Evolutionary conservation across 1,140 invertebrate genomes (phyloP), one percentile per base, ranked within the genome.

Genomic region (Cecropterus lyciades): DNA sequence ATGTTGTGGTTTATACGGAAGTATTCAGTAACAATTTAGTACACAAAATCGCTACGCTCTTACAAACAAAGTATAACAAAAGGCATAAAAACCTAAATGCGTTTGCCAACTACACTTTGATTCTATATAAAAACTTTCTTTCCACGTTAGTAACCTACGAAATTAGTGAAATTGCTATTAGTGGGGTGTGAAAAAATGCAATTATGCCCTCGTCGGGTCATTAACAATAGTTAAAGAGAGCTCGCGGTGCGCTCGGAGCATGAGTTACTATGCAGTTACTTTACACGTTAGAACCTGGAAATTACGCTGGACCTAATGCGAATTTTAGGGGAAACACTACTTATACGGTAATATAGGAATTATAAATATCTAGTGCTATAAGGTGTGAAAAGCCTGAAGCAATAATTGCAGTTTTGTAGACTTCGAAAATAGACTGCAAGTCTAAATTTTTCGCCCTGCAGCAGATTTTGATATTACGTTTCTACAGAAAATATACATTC

Each of bases 151-250:
- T 75, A 78, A 80, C 78, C 70, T 72, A 74, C 77, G 56, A 78
- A 88, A 88, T 86, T 86, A 85, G 81, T 85, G 82, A 73, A 86
- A 86, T 79, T 73, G 76, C 75, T 78, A 67, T 82, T 83, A 79
- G 83, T 77, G 79, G 73, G 77, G 80, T 80, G 81, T 79, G 79
- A 89, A 89, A 87, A 86, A 87, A 84, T 80, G 83, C 80, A 87
- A 89, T 89, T 88, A 88, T 74, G 69, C 79, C 75, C 84, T 88
- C 78, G 75, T 69, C 71, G 74, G 72, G 84, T 87, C 85, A 83
- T 87, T 87, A 87, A 87, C 83, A 81, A 87, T 85, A 85, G 85
- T 87, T 84, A 79, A 75, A 79, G 79, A 77, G 78, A 59, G 72
- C 71, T 72, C 76, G 55, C 40, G 51, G 70, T 69, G 70, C 62